phyloP scores from a whole-genome alignment of 2,888 invertebrate species.

The Sussaba pulchella region DNA sequence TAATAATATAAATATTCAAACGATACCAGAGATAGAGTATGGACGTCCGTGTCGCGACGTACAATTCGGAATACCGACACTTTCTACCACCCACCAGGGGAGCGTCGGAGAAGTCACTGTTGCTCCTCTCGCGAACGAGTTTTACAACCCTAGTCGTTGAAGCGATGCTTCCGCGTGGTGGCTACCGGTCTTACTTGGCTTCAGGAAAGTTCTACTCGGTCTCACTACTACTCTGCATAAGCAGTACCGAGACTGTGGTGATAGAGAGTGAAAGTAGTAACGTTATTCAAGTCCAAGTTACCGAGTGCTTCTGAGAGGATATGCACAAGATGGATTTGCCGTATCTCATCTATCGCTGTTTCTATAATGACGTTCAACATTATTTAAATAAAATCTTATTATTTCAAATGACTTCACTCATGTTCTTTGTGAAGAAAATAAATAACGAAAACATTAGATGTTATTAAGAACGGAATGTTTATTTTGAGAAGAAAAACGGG shows the following conservation, averaged over 20 bases:
- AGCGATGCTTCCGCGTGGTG: slow-evolving; percentile 52
- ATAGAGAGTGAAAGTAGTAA: slow-evolving; percentile 83
- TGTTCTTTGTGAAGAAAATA: neutral
- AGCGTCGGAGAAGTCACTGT: slow-evolving; percentile 50
- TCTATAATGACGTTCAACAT: neutral
- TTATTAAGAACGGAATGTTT: too few relatives aligned
- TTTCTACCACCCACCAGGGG: slow-evolving; percentile 57
- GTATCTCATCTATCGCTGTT: slow-evolving; percentile 4
- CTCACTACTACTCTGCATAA: slow-evolving; percentile 81
- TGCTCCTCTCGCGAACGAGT: slow-evolving; percentile 13
- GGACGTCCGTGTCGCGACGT: slow-evolving; percentile 35
- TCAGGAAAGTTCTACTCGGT: slow-evolving; percentile 78
- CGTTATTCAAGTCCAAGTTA: slow-evolving; percentile 74
- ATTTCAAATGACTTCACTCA: too few relatives aligned
- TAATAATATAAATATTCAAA: too few relatives aligned
- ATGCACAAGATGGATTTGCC: slow-evolving; percentile 11
- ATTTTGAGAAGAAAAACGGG: neutral
- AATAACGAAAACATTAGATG: too few relatives aligned
- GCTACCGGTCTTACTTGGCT: slow-evolving; percentile 70
- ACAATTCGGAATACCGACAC: slow-evolving; percentile 43
- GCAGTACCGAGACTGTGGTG: slow-evolving; percentile 81
- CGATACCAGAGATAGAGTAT: neutral
- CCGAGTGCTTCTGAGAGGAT: slow-evolving; percentile 39
- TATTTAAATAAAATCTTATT: neutral
- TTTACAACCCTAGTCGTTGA: slow-evolving; percentile 34